Conservation (phyloP, 2,113 vertebrate species). For the Vicugna pacos region DNA sequence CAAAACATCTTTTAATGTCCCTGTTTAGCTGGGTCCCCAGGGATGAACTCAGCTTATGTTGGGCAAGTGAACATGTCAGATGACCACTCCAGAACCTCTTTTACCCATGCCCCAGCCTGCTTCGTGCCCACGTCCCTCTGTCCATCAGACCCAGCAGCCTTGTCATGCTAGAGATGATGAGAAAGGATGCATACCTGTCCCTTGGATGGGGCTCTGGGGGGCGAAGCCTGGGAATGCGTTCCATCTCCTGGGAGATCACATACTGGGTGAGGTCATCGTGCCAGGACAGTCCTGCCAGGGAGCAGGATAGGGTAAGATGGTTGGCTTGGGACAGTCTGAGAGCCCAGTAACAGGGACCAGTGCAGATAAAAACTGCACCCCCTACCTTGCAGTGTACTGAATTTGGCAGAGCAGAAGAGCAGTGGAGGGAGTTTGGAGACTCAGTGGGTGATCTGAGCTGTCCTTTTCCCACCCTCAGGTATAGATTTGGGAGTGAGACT, state of each 20-base stretch:
- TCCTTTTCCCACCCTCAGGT: background rate
- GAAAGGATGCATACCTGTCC: conserved; percentile 88
- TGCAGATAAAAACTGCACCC: background rate
- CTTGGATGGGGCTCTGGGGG: conserved; percentile 71
- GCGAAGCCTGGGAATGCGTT: conserved; percentile 92
- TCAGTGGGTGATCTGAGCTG: background rate
- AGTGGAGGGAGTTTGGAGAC: background rate
- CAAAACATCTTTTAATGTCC: background rate
- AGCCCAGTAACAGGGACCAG: background rate
- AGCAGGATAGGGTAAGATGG: background rate
- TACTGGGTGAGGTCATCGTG: conserved; percentile 97
- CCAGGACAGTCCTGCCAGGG: conserved; percentile 94
- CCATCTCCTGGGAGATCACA: conserved; percentile 97
- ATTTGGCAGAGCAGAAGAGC: background rate
- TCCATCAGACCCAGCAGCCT: background rate
- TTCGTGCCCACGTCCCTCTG: background rate
- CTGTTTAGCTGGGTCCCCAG: background rate
- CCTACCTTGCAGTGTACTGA: background rate
- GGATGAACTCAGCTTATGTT: background rate
- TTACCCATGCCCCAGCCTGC: background rate
- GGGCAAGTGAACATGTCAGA: too few relatives aligned
- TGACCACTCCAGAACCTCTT: background rate
- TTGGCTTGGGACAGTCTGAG: background rate
- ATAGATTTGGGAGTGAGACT: background rate
- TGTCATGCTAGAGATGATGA: background rate